A percentile compares a stretch with the other conserved stretches of the same genome.
These are phyloP conservation scores for Carettochelys insculpta DNA, from an alignment of 2,113 vertebrate genomes.

Conservation along the genomic window DNA sequence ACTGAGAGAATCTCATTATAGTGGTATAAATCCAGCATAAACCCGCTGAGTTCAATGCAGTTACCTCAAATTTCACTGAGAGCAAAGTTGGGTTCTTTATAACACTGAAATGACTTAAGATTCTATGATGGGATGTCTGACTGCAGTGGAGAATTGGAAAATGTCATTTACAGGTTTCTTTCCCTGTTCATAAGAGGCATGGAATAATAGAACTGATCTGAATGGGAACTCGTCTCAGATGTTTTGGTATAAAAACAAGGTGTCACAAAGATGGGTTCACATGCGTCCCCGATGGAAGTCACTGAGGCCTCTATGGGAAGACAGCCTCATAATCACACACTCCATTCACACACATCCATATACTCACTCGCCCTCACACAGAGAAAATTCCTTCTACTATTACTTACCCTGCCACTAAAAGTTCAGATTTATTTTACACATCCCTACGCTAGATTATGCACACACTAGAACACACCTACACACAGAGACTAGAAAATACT, in stretches of 20 bases:
- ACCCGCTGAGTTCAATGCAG: background rate
- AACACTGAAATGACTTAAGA: background rate
- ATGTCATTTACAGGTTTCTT: background rate
- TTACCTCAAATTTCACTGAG: background rate
- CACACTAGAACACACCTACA: background rate
- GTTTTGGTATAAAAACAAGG: background rate
- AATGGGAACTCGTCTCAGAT: background rate
- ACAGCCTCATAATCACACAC: background rate
- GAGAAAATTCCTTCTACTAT: too few species aligned
- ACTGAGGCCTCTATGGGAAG: background rate
- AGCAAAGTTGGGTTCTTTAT: background rate
- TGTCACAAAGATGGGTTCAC: background rate
- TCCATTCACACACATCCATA: accelerated
- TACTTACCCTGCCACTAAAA: too few species aligned
- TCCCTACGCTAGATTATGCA: background rate
- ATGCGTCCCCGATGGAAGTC: background rate
- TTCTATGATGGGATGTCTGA: background rate
- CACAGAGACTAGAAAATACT: background rate
- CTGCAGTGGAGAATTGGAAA: background rate
- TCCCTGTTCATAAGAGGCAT: background rate
- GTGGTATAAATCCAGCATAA: background rate
- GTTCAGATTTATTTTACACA: background rate
- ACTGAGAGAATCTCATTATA: background rate
- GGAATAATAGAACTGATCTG: background rate
- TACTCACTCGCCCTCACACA: background rate